phyloP scores from a whole-genome alignment of 2,888 invertebrate species.

The Nemotelus nigrinus region DNA sequence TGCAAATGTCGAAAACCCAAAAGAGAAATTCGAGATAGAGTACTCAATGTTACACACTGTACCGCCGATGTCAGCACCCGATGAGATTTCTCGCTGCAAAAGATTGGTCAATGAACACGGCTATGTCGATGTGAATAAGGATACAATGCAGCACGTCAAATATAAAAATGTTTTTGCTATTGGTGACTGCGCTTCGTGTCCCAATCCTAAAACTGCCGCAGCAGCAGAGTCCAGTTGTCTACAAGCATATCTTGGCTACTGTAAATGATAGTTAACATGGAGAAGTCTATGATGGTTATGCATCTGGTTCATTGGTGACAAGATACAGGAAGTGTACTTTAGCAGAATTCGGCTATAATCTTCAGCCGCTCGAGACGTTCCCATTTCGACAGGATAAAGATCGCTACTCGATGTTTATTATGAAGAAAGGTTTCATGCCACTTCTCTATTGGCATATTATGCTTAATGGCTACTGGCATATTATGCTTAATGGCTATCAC shows the following conservation, averaged over 20 bases:
- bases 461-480: slow-evolving; percentile 85
- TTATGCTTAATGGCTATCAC: too few relatives aligned
- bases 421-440: slow-evolving; percentile 91
- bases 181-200: slow-evolving; percentile 91
- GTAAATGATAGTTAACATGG: slow-evolving; percentile 70
- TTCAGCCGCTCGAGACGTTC: slow-evolving; percentile 88
- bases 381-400: slow-evolving; percentile 75
- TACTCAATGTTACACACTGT: slow-evolving; percentile 89
- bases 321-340: slow-evolving; percentile 83
- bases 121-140: slow-evolving; percentile 81
- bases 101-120: slow-evolving; percentile 77
- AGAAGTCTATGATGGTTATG: slow-evolving; percentile 87
- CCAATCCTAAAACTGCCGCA: slow-evolving; percentile 97
- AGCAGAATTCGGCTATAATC: slow-evolving; percentile 92
- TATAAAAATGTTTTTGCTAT: slow-evolving; percentile 91
- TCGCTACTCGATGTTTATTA: slow-evolving; percentile 73
- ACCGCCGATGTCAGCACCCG: slow-evolving; percentile 87
- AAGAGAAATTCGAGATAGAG: slow-evolving; percentile 64
- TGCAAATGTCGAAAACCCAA: slow-evolving; percentile 72
- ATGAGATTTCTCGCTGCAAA: slow-evolving; percentile 69
- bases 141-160: slow-evolving; percentile 81
- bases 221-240: slow-evolving; percentile 86
- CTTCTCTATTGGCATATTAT: slow-evolving; percentile 89
- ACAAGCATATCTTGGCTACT: slow-evolving; percentile 74
- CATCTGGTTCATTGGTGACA: slow-evolving; percentile 95